phyloP scores from a whole-genome alignment of 2,888 invertebrate genomes.

The Brachylomia viminalis region DNA sequence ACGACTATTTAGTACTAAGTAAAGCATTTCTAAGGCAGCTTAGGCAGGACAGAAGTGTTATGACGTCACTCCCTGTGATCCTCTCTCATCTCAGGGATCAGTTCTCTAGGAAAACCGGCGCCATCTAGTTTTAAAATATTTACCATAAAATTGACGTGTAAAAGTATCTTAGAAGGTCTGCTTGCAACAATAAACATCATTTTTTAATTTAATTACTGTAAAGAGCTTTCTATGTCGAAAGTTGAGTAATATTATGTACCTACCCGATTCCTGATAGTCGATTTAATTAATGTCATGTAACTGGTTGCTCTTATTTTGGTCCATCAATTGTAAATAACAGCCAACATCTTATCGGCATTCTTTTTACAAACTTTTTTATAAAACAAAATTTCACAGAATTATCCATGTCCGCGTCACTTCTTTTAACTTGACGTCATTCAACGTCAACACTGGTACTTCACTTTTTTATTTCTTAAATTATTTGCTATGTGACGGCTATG shows the following conservation, averaged over 20 bases:
- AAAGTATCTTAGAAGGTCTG: no score
- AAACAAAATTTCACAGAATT: background rate
- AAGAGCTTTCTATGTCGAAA: no score
- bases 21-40: background rate
- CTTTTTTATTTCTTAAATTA: background rate
- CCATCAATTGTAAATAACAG: background rate
- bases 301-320: no score
- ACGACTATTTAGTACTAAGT: no score
- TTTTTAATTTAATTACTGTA: no score
- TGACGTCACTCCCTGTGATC: background rate
- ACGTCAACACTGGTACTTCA: slow-evolving; percentile 3
- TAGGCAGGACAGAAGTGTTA: background rate
- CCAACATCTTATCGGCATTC: slow-evolving; percentile 2
- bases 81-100: no score
- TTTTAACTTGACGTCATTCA: slow-evolving; percentile 16
- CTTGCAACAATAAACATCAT: no score
- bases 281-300: background rate
- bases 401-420: slow-evolving; percentile 17
- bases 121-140: background rate
- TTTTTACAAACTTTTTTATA: background rate
- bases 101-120: background rate
- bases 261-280: background rate
- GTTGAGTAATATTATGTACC: no score
- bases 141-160: background rate
- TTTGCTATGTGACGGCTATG: background rate